A percentile compares a stretch with the other conserved stretches of the same genome.
These are phyloP conservation scores for Cricetomys ansorgei DNA, from an alignment of 2,113 vertebrate genomes.

Conservation along the genomic window DNA sequence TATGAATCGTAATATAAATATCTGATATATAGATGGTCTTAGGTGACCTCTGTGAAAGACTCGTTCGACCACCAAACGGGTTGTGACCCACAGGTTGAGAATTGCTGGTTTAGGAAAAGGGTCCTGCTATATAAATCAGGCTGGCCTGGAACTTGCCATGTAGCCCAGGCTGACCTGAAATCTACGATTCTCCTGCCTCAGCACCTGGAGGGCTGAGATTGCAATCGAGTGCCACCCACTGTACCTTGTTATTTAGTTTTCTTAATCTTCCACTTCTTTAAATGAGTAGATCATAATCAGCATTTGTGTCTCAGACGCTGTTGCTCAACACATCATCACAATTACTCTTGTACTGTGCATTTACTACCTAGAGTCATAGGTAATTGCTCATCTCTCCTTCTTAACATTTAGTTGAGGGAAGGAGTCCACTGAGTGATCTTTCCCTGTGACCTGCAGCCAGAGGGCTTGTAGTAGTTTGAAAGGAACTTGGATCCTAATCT, in stretches of 20 bases:
- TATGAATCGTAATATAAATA: no score
- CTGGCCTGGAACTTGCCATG: not conserved
- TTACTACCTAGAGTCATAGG: not conserved
- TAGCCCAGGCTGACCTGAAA: not conserved
- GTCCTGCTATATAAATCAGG: not conserved
- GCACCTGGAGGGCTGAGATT: no score
- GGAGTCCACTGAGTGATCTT: not conserved
- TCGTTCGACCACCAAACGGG: no score
- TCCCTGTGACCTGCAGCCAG: not conserved
- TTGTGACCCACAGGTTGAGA: no score
- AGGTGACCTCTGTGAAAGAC: no score
- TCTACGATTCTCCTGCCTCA: not conserved
- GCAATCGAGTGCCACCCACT: no score
- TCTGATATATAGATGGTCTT: no score
- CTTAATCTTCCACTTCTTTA: not conserved
- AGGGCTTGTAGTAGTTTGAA: not conserved
- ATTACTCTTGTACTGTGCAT: not conserved
- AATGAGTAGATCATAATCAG: not conserved
- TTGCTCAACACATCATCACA: rapidly evolving
- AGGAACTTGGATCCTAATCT: not conserved
- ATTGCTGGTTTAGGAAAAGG: not conserved
- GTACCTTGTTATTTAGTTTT: not conserved
- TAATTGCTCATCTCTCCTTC: not conserved
- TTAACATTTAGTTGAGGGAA: not conserved
- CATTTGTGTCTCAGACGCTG: not conserved